Conservation (phyloP, 92 coral and sea anemone genomes). For the Heteractis magnifica region DNA sequence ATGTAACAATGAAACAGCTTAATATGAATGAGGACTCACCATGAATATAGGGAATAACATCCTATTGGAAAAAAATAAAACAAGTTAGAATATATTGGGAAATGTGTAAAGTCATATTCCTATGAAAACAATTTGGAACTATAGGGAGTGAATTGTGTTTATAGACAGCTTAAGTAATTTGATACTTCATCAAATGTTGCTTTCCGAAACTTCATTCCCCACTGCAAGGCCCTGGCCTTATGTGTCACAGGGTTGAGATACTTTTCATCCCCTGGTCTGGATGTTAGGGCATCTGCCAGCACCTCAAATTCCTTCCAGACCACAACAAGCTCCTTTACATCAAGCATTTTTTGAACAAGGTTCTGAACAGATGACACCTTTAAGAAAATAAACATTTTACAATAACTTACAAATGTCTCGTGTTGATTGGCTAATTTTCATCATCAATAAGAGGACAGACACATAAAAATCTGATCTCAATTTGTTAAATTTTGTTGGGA, state of each 20-base stretch:
- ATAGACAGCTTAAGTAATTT: neutral
- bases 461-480: too few species aligned
- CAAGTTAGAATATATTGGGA: too few species aligned
- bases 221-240: neutral
- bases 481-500: too few species aligned
- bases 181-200: conserved; percentile 26
- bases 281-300: conserved; percentile 10
- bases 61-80: too few species aligned
- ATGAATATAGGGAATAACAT: too few species aligned
- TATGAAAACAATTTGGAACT: neutral
- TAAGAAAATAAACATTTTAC: neutral
- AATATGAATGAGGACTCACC: too few species aligned
- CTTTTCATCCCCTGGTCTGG: neutral
- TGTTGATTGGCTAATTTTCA: too few species aligned
- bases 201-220: neutral
- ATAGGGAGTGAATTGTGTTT: too few species aligned
- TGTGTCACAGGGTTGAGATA: neutral
- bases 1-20: too few species aligned
- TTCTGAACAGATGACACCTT: neutral
- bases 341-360: neutral
- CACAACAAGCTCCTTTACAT: neutral
- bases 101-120: neutral
- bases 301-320: conserved; percentile 20
- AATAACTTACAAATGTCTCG: too few species aligned
- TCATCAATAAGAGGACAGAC: too few species aligned